Conservation (phyloP, 2,888 invertebrate genomes). For the Ophion ventricosus region DNA sequence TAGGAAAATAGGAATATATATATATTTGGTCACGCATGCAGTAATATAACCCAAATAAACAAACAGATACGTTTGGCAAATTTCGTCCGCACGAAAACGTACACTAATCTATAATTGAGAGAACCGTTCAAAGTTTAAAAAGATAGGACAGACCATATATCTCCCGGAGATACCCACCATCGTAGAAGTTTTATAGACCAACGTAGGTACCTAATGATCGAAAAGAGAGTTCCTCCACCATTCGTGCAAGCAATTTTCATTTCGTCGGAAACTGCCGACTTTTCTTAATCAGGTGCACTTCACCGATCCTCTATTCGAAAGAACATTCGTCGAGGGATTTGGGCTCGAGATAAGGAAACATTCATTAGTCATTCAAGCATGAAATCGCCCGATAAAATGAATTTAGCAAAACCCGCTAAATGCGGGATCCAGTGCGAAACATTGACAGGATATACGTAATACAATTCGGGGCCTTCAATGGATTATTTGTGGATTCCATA, state of each 20-base stretch:
- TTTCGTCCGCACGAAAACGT: background rate
- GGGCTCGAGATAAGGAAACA: constrained; percentile 10
- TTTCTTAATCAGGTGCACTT: constrained; percentile 42
- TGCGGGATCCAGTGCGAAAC: too few species aligned
- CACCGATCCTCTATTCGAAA: background rate
- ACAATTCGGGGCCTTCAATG: too few species aligned
- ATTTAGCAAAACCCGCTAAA: constrained; percentile 38
- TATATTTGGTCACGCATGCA: too few species aligned
- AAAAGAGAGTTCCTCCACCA: background rate
- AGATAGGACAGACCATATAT: background rate
- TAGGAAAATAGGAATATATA: background rate
- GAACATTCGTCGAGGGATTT: constrained; percentile 43
- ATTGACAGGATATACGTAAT: too few species aligned
- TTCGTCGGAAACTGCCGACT: constrained; percentile 24
- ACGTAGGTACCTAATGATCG: constrained; percentile 17
- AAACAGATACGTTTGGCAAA: background rate
- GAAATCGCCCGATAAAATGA: constrained; percentile 24
- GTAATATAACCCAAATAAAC: too few species aligned
- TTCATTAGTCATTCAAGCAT: constrained; percentile 40
- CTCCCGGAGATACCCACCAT: background rate
- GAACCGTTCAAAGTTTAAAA: background rate
- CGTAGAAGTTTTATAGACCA: constrained; percentile 50
- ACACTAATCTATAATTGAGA: background rate
- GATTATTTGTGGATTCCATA: too few species aligned
- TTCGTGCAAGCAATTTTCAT: constrained; percentile 28